Conservation (phyloP, 2,888 invertebrate species). For the Ochropleura leucogaster region DNA sequence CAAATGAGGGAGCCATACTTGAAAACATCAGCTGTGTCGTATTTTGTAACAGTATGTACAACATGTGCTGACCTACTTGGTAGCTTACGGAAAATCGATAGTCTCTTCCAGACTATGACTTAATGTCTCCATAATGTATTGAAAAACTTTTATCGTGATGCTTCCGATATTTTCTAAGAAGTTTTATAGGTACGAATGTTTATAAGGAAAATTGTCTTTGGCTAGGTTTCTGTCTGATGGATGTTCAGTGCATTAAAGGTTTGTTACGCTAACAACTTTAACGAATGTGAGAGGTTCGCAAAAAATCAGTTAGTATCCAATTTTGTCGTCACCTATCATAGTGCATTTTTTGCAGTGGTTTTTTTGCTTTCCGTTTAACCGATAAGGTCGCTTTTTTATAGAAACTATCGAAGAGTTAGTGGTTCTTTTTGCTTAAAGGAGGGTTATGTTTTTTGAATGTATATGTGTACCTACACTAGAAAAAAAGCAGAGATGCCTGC, state of each 20-base stretch:
- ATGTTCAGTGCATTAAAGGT: neutral
- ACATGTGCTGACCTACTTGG: slow-evolving; percentile 36
- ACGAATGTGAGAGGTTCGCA: no score
- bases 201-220: slow-evolving; percentile 5
- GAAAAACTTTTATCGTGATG: slow-evolving; percentile 28
- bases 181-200: slow-evolving; percentile 8
- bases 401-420: no score
- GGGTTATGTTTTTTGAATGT: no score
- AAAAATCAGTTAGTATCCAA: no score
- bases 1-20: neutral
- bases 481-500: no score
- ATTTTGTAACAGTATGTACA: slow-evolving; percentile 32
- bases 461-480: no score
- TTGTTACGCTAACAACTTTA: no score
- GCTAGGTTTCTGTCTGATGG: neutral
- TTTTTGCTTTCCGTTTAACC: no score
- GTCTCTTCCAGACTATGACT: slow-evolving; percentile 22
- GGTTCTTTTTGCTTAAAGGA: no score
- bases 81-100: slow-evolving; percentile 38
- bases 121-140: slow-evolving; percentile 51
- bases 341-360: no score
- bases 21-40: slow-evolving; percentile 20
- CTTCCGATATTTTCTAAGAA: slow-evolving; percentile 34
- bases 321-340: no score
- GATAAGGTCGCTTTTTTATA: no score